Base-by-base conservation (phyloP, 2,888 invertebrate species). In the Diplazon laetatorius region DNA sequence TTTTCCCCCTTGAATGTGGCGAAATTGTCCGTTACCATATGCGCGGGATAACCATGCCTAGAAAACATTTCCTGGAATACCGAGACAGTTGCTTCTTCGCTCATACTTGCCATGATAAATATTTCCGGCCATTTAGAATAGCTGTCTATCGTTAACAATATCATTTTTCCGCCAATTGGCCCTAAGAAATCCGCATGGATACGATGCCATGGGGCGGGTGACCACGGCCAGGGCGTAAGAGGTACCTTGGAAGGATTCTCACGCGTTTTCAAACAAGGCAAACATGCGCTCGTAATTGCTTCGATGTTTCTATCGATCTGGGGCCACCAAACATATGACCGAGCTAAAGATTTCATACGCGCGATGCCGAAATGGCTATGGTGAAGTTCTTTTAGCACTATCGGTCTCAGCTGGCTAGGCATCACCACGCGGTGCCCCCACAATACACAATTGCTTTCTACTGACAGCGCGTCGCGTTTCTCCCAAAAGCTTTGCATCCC, bases 101-200 rank as follows among this genome's bases (percentile, higher is more conserved):
- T 82, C 16, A 82, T 80, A 16, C 57, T 20, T 52, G 39, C 46
- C 39, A 68, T 52, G 9, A 77, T 52, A 14, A 55, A 35, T 9
- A 82, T 78, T 66, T 86, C 85, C 8, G 85, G 77, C 85, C 85
- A 87, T 76, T 85, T 86, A 50, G 84, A 85, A 59, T 82, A 80
- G 16, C 84, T 84, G 55, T 85, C 86, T 0, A 86, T 73, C 9
- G 79, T 22, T 1, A 85, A 48, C 5, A 87, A 66, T 50, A 84
- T 81, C 57, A 76, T 66, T 57, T 81, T 59, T 5, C 76, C 72
- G 18, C 62, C 20, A 1, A 81, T 44, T 66, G 85, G 85, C 1
- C 85, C 84, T 22, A 84, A 83, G 57, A 83, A 86, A 62, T 87
- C 85, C 2, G 85, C 83, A 37, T 87, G 87, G 2, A 87, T 73